A percentile compares a stretch with the other conserved stretches of the same genome.
Conservation (phyloP, 2,797 vertebrate genomes). For the Austrolebias charrua region DNA sequence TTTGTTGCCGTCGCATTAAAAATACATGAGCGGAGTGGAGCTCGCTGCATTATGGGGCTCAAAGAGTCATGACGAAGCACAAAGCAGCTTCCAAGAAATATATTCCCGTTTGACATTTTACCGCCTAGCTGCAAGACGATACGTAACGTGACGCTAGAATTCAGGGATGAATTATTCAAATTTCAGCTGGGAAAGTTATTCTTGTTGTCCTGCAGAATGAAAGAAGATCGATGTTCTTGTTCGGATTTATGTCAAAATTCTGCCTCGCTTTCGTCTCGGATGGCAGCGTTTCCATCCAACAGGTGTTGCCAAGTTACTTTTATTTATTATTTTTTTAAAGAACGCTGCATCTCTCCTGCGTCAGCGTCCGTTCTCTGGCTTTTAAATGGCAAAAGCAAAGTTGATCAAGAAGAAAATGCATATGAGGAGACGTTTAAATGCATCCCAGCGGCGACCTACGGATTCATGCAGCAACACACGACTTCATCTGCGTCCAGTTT, state of each 20-base stretch:
- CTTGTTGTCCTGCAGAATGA: background rate
- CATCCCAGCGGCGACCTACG: conserved; percentile 36
- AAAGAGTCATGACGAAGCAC: conserved; percentile 18
- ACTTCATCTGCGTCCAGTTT: conserved; percentile 47
- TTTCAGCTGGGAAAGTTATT: conserved; percentile 6
- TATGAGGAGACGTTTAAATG: conserved; percentile 26
- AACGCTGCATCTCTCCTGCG: conserved; percentile 1
- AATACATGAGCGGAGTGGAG: conserved; percentile 36
- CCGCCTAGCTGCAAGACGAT: conserved; percentile 16
- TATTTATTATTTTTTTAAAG: no score
- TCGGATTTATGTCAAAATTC: background rate
- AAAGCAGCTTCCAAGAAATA: conserved; percentile 5
- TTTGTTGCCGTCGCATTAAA: conserved; percentile 47
- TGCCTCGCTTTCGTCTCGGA: no score
- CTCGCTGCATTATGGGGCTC: background rate
- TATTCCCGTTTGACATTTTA: conserved; percentile 3
- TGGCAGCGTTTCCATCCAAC: conserved; percentile 1
- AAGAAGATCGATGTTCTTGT: conserved; percentile 8
- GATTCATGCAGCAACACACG: conserved; percentile 39
- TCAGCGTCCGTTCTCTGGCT: conserved; percentile 8
- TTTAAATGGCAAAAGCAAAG: conserved; percentile 23
- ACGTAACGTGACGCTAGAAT: background rate
- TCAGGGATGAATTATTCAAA: conserved; percentile 13
- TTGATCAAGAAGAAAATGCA: background rate
- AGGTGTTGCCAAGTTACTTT: background rate